phyloP scores from a whole-genome alignment of 2,888 invertebrate species.

The Eupithecia subumbrata region DNA sequence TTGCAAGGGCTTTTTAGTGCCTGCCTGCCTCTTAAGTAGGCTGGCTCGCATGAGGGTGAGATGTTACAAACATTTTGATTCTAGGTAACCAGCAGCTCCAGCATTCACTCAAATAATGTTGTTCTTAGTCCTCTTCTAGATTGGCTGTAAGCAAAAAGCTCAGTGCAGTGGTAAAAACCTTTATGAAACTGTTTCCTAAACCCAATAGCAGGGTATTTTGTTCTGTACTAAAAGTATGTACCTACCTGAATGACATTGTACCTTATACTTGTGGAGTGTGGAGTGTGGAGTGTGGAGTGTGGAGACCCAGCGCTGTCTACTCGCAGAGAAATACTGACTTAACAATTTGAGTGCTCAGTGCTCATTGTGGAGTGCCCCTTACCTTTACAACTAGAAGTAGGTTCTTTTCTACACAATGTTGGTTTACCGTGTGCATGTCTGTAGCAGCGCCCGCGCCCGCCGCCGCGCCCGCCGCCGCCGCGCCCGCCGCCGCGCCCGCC shows the following conservation, averaged over 20 bases:
- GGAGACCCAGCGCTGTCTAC: background rate
- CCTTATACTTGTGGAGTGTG: no score
- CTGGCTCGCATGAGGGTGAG: background rate
- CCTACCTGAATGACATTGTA: no score
- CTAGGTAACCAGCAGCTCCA: no score
- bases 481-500: no score
- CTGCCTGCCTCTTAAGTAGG: no score
- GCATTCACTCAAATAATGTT: background rate
- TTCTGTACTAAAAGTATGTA: background rate
- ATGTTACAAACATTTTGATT: background rate
- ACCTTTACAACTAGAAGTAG: background rate
- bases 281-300: no score
- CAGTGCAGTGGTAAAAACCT: background rate
- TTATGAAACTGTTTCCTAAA: background rate
- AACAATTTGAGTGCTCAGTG: background rate
- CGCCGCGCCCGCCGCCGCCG: no score
- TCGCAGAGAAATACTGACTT: background rate
- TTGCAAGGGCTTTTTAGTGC: no score
- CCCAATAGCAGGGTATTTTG: background rate
- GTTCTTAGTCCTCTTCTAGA: background rate
- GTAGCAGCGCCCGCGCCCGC: no score
- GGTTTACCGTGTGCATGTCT: conserved; percentile 15
- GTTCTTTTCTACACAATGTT: conserved; percentile 14
- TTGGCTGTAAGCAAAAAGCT: background rate
- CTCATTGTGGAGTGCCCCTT: background rate